Evolutionary conservation across 1,140 invertebrate species (phyloP).

Genomic region (Aphelenchoides avenae): DNA sequence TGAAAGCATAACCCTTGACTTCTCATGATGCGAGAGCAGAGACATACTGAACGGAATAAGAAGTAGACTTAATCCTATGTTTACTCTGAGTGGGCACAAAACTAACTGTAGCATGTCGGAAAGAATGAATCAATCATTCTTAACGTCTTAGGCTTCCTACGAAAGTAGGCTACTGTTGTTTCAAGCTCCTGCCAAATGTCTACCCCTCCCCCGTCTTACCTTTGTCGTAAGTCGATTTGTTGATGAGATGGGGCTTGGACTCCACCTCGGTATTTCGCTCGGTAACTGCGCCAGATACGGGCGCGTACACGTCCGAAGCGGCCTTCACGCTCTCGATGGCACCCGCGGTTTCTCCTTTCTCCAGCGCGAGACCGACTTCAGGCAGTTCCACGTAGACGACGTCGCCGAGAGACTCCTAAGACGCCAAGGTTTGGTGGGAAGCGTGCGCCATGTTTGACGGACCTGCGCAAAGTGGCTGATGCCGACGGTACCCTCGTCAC

Average conservation of each 20-base stretch:
- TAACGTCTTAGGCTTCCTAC: too few relatives aligned
- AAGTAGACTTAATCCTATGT: background rate
- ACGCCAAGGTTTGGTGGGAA: background rate
- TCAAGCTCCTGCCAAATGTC: too few relatives aligned
- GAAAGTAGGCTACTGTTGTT: too few relatives aligned
- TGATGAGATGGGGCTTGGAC: slow-evolving; percentile 78
- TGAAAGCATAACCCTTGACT: too few relatives aligned
- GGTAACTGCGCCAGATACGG: slow-evolving; percentile 77
- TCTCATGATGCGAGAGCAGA: too few relatives aligned
- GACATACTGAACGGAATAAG: background rate
- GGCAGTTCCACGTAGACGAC: slow-evolving; percentile 89
- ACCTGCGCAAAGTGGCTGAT: slow-evolving; percentile 82
- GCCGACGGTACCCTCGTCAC: slow-evolving; percentile 75
- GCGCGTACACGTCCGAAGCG: slow-evolving; percentile 87
- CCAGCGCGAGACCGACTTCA: slow-evolving; percentile 67
- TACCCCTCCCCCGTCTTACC: too few relatives aligned
- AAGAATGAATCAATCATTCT: slow-evolving; percentile 6
- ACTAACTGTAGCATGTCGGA: background rate
- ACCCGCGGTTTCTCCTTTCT: slow-evolving; percentile 69
- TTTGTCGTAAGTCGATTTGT: slow-evolving; percentile 85
- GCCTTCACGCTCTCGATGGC: slow-evolving; percentile 90
- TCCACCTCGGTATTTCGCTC: slow-evolving; percentile 79
- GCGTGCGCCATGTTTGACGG: background rate
- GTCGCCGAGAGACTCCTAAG: slow-evolving; percentile 77
- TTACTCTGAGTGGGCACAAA: background rate